phyloP scores from a whole-genome alignment of 2,888 invertebrate genomes.

The Bellardia bayeri region DNA sequence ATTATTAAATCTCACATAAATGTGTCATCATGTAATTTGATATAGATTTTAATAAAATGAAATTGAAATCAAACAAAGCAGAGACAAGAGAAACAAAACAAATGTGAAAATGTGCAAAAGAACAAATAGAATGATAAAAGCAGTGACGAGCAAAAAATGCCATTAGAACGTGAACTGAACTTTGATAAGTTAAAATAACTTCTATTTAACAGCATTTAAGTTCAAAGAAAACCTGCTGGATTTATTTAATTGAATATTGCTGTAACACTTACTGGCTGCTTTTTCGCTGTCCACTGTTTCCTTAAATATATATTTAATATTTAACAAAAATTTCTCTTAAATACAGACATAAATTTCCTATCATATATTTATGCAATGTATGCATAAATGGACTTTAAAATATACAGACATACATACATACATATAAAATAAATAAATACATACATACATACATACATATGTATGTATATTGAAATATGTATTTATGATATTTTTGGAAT shows the following conservation, averaged over 20 bases:
- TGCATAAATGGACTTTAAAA: not conserved
- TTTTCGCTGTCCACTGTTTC: not conserved
- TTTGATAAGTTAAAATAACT: too few species aligned
- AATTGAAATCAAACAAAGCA: not conserved
- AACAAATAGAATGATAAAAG: not conserved
- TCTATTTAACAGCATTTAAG: too few species aligned
- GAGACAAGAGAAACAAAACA: not conserved
- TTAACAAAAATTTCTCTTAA: not conserved
- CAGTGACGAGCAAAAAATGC: not conserved
- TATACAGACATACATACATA: not conserved
- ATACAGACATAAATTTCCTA: conserved; percentile 4
- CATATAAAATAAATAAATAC: too few species aligned
- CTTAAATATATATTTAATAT: not conserved
- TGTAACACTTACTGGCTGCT: too few species aligned
- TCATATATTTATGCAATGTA: conserved; percentile 34
- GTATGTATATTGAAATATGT: not conserved
- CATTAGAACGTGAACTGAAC: too few species aligned
- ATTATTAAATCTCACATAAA: not conserved
- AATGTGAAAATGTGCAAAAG: not conserved
- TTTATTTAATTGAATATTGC: too few species aligned
- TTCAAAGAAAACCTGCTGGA: too few species aligned
- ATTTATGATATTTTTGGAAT: conserved; percentile 15
- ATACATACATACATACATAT: too few species aligned
- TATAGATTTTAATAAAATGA: not conserved
- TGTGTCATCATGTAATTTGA: not conserved